Percentiles rank a stretch among this genome's conserved stretches.
phyloP scores from a whole-genome alignment of 2,888 invertebrate genomes.

The Pristionchus arcanus region DNA sequence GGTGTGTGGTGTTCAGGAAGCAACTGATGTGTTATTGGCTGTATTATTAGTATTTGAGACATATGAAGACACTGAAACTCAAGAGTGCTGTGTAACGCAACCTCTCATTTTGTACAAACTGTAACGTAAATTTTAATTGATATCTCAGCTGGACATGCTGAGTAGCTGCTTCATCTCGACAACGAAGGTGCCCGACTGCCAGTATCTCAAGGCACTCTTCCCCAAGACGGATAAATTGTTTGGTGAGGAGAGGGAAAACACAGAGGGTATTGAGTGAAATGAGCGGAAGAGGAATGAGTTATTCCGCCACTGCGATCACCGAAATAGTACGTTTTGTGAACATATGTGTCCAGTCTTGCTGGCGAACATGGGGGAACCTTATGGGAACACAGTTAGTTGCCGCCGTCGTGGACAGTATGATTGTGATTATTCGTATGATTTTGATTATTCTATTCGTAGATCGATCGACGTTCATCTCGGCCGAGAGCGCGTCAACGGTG shows the following conservation, averaged over 20 bases:
- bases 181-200: slow-evolving; percentile 25
- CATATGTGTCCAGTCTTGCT: too few species aligned
- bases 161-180: not conserved
- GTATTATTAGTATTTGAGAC: too few species aligned
- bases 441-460: not conserved
- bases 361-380: too few species aligned
- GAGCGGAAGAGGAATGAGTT: not conserved
- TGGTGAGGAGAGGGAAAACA: not conserved
- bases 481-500: slow-evolving; percentile 3
- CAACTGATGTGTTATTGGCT: too few species aligned
- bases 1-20: too few species aligned
- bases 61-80: too few species aligned
- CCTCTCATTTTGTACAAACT: too few species aligned
- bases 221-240: not conserved
- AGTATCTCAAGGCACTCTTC: not conserved
- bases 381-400: too few species aligned
- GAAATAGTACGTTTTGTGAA: too few species aligned
- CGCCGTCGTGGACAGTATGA: too few species aligned
- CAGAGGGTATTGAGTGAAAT: not conserved
- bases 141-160: not conserved
- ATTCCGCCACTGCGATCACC: too few species aligned
- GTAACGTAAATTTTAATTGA: not conserved
- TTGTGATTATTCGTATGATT: not conserved
- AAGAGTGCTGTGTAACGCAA: too few species aligned
- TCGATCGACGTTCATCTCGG: not conserved